These are phyloP conservation scores for Ophiodon elongatus DNA, from an alignment of 2,113 vertebrate species.

Conservation along the genomic window DNA sequence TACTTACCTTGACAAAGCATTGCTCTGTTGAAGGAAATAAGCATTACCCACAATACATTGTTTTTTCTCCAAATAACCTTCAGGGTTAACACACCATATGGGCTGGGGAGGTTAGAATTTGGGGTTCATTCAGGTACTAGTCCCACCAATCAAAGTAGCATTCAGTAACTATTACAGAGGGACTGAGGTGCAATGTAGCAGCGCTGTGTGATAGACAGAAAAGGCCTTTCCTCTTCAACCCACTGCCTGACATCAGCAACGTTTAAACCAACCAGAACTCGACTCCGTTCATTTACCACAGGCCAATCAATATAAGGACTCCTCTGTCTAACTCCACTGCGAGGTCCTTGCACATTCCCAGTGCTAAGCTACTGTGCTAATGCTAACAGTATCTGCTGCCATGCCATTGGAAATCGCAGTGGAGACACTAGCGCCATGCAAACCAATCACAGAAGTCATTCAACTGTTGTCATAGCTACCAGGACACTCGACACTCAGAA, in stretches of 20 bases:
- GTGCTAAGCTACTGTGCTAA: conserved; percentile 75
- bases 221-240: conserved; percentile 66
- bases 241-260: background rate
- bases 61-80: conserved; percentile 49
- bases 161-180: conserved; percentile 65
- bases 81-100: conserved; percentile 55
- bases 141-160: conserved; percentile 65
- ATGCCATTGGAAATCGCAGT: conserved; percentile 81
- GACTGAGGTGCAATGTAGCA: conserved; percentile 74
- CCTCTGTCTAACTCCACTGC: conserved; percentile 81
- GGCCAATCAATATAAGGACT: conserved; percentile 70
- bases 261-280: conserved; percentile 34
- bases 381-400: conserved; percentile 70
- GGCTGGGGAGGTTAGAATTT: conserved; percentile 48
- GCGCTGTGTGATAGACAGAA: conserved; percentile 79
- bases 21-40: conserved; percentile 67
- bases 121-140: conserved; percentile 71
- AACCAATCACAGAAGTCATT: conserved; percentile 76
- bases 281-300: conserved; percentile 53
- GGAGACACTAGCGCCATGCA: conserved; percentile 84
- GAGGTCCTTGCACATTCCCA: conserved; percentile 82
- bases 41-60: conserved; percentile 56
- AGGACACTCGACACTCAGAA: conserved; percentile 58
- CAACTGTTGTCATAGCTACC: conserved; percentile 64
- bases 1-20: conserved; percentile 73